A percentile compares a stretch with the other conserved stretches of the same genome.
Evolutionary conservation across 1,140 invertebrate species (phyloP).

Genomic region (Radopholus similis): DNA sequence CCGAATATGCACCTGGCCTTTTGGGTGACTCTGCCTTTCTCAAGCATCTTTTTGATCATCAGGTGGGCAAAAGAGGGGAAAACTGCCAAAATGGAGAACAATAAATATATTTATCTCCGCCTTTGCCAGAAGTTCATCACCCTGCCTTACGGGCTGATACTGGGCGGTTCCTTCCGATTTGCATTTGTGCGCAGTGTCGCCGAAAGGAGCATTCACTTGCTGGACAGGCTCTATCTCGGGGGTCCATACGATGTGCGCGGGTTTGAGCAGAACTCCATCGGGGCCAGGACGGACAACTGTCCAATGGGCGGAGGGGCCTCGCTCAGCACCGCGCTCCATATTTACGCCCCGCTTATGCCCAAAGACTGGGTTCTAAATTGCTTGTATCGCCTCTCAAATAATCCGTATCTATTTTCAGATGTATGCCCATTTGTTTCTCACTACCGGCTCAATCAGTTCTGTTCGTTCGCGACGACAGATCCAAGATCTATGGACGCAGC

Average conservation of each 20-base stretch:
- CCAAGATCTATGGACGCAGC: conserved; percentile 39
- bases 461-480: conserved; percentile 37
- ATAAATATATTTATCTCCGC: not conserved
- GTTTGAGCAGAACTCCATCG: conserved; percentile 54
- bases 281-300: conserved; percentile 36
- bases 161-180: conserved; percentile 40
- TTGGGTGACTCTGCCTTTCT: conserved; percentile 54
- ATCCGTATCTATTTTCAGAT: conserved; percentile 24
- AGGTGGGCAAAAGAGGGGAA: conserved; percentile 17
- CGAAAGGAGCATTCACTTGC: conserved; percentile 45
- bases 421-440: conserved; percentile 50
- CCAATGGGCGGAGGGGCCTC: conserved; percentile 43
- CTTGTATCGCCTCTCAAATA: not conserved
- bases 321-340: conserved; percentile 39
- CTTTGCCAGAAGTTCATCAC: conserved; percentile 40
- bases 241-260: conserved; percentile 55
- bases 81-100: not conserved
- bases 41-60: conserved; percentile 48
- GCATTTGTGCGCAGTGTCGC: conserved; percentile 34
- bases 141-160: conserved; percentile 40
- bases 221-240: conserved; percentile 54
- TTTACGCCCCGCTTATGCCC: conserved; percentile 48
- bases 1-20: conserved; percentile 45
- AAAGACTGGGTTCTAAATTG: conserved; percentile 42
- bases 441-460: conserved; percentile 42